Evolutionary conservation across 2,113 vertebrate species (phyloP), one percentile per base, ranked within the genome.

Genomic region (Atractosteus spatula): DNA sequence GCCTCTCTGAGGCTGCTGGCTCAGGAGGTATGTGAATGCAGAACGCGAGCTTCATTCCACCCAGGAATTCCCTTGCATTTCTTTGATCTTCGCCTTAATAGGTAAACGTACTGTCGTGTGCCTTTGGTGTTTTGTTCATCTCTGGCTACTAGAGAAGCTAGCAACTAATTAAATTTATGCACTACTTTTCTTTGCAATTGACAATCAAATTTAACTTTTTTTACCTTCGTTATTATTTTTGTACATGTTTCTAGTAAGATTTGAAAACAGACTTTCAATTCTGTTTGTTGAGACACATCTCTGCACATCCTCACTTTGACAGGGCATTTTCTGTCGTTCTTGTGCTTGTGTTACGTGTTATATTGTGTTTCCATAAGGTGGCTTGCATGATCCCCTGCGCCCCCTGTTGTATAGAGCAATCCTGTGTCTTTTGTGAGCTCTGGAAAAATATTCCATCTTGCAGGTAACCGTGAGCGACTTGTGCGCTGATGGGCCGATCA

Each of bases 1-100:
- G 86, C 85, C 2, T 65, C 82, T 0, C 73, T 98, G 76, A 89
- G 80, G 80, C 83, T 99, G 76, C 83, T 80, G 0, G 74, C 92
- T 47, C 88, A 74, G 74, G 93, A 98, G 95, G 97, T 95, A 11
- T 45, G 14, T 65, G 41, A 29, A 47, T 67, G 1, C 55, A 14
- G 14, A n/a, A 10, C n/a, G 14, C n/a, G 13, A 43, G 66, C 8
- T 5, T 42, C 11, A 13, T 13, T n/a, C 4, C 57, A 59, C 14
- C 55, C 56, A 45, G 0, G 47, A 41, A 43, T n/a, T 41, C 43
- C 44, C 12, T 14, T 3, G 54, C 41, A 13, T 73, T 8, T 3
- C 45, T 14, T 16, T n/a, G 56, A 4, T 64, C 10, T 3, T 55
- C n/a, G 0, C 16, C 7, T 51, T 29, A 11, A 8, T 45, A 43